These are phyloP conservation scores for Phenganax subtilis DNA, from an alignment of 92 coral and sea anemone species.

Conservation along the genomic window DNA sequence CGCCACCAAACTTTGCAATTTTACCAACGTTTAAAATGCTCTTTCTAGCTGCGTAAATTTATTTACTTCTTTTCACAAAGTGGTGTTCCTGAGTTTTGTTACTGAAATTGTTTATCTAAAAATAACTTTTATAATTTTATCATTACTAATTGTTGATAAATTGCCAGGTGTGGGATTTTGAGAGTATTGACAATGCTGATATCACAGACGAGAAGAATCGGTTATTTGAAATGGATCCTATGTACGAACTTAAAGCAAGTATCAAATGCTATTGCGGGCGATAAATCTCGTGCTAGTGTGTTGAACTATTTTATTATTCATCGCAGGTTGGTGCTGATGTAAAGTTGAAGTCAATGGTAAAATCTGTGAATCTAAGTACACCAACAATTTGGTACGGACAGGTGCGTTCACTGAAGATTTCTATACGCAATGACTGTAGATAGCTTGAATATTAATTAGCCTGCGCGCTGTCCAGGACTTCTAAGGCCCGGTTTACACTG, in stretches of 20 bases:
- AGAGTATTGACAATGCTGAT: constrained; percentile 97
- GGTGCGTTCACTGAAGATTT: constrained; percentile 48
- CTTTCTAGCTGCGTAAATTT: constrained; percentile 43
- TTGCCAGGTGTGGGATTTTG: constrained; percentile 89
- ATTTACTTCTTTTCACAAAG: constrained; percentile 58
- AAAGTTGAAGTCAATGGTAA: constrained; percentile 91
- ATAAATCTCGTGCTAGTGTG: background rate
- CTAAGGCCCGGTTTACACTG: too few relatives aligned
- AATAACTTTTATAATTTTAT: too few relatives aligned
- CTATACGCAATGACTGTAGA: background rate
- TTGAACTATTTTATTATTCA: background rate
- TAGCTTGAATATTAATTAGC: background rate
- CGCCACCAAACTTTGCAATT: too few relatives aligned
- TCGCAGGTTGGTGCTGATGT: constrained; percentile 91
- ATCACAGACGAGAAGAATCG: constrained; percentile 76
- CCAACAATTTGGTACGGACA: constrained; percentile 99
- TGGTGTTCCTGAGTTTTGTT: background rate
- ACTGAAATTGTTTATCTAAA: too few relatives aligned
- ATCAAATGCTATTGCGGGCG: too few relatives aligned
- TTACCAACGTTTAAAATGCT: too few relatives aligned
- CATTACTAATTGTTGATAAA: background rate
- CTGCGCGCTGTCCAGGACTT: too few relatives aligned
- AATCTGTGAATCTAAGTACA: constrained; percentile 69
- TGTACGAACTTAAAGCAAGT: constrained; percentile 95
- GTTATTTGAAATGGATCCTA: constrained; percentile 93